Percentiles rank a stretch among this genome's conserved stretches.
Evolutionary conservation across 2,888 invertebrate species (phyloP).

Genomic region (Callinectes sapidus): DNA sequence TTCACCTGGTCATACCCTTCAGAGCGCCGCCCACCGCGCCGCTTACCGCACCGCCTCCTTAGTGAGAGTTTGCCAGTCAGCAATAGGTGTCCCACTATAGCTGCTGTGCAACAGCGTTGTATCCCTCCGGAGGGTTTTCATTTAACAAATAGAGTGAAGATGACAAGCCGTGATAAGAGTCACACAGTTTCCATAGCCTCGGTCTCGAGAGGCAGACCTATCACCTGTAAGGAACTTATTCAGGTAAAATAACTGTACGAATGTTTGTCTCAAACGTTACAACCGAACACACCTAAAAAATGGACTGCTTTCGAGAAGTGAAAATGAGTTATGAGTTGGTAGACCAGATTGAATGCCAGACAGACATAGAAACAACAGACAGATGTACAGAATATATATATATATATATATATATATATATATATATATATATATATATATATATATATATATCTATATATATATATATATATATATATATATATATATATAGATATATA

Average conservation of each 20-base stretch:
- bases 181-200: neutral
- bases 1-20: neutral
- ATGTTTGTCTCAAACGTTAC: neutral
- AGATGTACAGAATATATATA: neutral
- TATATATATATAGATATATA: no score
- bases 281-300: neutral
- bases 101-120: neutral
- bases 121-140: neutral
- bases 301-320: no score
- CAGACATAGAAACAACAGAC: constrained; percentile 5
- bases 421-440: no score
- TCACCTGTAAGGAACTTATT: neutral
- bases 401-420: no score
- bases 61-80: neutral
- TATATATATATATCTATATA: no score
- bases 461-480: no score
- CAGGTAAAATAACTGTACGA: neutral
- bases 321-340: no score
- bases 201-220: neutral
- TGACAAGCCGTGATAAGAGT: neutral
- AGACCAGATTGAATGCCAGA: neutral
- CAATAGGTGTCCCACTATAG: neutral
- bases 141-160: neutral
- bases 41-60: neutral
- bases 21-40: neutral